Evolutionary conservation across 2,888 invertebrate species (phyloP).

Genomic region (Pyrrhosoma nymphula): DNA sequence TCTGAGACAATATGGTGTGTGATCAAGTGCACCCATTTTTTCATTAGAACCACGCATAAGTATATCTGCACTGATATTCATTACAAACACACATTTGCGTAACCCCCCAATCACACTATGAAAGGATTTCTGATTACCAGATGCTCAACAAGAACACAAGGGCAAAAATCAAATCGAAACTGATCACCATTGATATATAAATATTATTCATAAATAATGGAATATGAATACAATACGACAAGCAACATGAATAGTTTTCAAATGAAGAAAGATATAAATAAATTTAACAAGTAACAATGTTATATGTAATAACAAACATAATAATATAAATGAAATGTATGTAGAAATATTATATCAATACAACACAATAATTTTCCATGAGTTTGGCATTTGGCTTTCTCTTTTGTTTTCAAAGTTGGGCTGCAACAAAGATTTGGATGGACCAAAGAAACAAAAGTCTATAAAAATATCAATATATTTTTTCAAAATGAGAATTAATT

Average conservation of each 20-base stretch:
- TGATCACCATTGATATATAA: not conserved
- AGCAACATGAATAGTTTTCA: not conserved
- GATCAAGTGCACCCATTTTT: too few species aligned
- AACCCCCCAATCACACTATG: too few species aligned
- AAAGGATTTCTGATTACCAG: too few species aligned
- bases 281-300: not conserved
- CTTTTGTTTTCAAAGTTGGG: not conserved
- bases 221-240: not conserved
- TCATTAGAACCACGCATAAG: too few species aligned
- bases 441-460: not conserved
- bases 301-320: not conserved
- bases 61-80: too few species aligned
- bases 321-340: not conserved
- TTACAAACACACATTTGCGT: too few species aligned
- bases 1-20: too few species aligned
- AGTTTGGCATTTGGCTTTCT: not conserved
- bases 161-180: not conserved
- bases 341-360: not conserved
- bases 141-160: too few species aligned
- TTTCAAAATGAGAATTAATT: not conserved
- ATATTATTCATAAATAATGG: conserved; percentile 30
- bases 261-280: not conserved
- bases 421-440: not conserved
- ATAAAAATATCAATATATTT: not conserved
- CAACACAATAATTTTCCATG: not conserved